Evolutionary conservation across 2,797 vertebrate species (phyloP), one percentile per base, ranked within the genome.

Genomic region (Anguilla anguilla): DNA sequence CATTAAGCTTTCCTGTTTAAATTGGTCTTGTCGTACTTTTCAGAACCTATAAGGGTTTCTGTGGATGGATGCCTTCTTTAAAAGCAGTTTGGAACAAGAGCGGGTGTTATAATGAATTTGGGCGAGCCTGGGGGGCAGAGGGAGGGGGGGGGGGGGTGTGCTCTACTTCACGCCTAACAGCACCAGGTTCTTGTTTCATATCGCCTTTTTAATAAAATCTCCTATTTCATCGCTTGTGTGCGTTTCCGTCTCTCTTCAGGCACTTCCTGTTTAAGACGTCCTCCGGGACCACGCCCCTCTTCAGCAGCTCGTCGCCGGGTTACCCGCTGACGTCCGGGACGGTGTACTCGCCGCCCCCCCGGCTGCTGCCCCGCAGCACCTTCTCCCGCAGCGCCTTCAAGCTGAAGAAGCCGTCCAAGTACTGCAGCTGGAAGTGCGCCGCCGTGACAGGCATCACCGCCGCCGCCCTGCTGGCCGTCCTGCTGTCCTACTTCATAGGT

Each of bases 191-290:
- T 67, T 22, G 61, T 67, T n/a, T 67, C 61, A 67, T n/a, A 67
- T 25, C 61, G 22, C 61, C 25, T 57, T 57, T 31, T 25, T 64
- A 64, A 64, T n/a, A 11, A 25, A 64, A 67, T n/a, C 61, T 7
- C 7, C 25, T 7, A n/a, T 67, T 67, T 67, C 22, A 67, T n/a
- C 25, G 15, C 28, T 10, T 35, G 69, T 13, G 61, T 35, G n/a
- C 87, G 39, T 77, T 43, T 83, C 85, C 49, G 25, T 22, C 28
- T 31, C 39, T 72, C 35, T 59, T 10, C 93, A 98, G 97, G 92
- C 97, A 98, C 92, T 98, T 98, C 92, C 96, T 98, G 91, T 98
- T 98, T 86, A 98, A 98, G 94, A 98, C 97, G 15, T 97, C 97
- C 11, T 97, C 97, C 6, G 97, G 97, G 92, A 97, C 97, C 89